phyloP scores from a whole-genome alignment of 2,113 vertebrate species.

The Dolichotis patagonum region DNA sequence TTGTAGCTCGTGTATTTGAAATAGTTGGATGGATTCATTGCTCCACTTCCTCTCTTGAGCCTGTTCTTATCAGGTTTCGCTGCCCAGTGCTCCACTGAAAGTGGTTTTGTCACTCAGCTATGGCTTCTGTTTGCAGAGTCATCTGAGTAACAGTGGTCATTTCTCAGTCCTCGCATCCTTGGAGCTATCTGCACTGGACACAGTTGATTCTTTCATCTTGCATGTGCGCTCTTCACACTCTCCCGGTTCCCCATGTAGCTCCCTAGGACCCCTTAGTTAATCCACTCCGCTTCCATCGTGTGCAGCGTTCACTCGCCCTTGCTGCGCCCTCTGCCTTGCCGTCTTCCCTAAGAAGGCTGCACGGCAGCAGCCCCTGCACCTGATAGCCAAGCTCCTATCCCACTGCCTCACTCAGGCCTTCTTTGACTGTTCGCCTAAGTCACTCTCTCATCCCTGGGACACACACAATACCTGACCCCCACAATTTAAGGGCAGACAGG shows the following conservation, averaged over 20 bases:
- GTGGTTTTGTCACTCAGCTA: background rate
- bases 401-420: background rate
- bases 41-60: background rate
- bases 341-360: background rate
- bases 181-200: background rate
- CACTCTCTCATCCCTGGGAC: background rate
- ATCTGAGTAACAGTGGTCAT: background rate
- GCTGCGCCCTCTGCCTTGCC: background rate
- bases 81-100: background rate
- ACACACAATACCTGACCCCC: background rate
- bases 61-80: background rate
- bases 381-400: background rate
- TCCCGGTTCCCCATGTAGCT: background rate
- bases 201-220: background rate
- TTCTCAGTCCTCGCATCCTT: background rate
- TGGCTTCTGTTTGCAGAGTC: background rate
- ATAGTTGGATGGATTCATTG: background rate
- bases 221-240: background rate
- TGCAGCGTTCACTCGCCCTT: background rate
- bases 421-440: background rate
- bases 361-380: background rate
- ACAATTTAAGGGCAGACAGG: background rate
- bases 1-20: background rate
- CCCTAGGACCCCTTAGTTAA: background rate
- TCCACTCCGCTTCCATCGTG: background rate